Conservation (phyloP, 1,140 invertebrate genomes). For the Eupristina koningsbergeri region DNA sequence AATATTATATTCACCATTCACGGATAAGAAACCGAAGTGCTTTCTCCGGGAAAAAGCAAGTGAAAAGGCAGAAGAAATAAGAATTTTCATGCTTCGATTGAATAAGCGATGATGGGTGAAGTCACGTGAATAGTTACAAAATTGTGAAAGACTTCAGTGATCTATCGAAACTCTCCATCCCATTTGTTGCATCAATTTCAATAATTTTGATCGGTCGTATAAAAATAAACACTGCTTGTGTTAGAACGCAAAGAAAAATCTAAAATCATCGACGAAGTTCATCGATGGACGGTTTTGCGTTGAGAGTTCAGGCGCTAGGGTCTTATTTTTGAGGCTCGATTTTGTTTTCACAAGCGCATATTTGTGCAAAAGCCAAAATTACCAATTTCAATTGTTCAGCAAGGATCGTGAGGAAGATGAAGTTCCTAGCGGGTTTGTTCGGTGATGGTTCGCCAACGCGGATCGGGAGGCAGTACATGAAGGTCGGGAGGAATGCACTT, state of each 20-base stretch:
- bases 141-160: background rate
- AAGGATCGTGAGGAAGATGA: slow-evolving; percentile 65
- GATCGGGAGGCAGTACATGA: slow-evolving; percentile 80
- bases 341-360: too few species aligned
- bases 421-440: slow-evolving; percentile 68
- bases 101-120: slow-evolving; percentile 65
- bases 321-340: slow-evolving; percentile 11
- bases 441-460: slow-evolving; percentile 69
- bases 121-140: slow-evolving; percentile 59
- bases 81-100: slow-evolving; percentile 6
- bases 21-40: slow-evolving; percentile 32
- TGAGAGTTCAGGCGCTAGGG: background rate
- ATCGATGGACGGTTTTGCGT: slow-evolving; percentile 27
- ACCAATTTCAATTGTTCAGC: too few species aligned
- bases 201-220: background rate
- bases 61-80: background rate
- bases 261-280: slow-evolving; percentile 13
- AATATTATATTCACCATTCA: background rate
- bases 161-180: background rate
- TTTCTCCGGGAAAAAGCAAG: background rate
- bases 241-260: background rate
- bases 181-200: background rate
- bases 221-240: background rate
- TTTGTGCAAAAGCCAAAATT: too few species aligned
- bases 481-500: slow-evolving; percentile 80